Base-by-base conservation (phyloP, 2,888 invertebrate genomes). In the Microplitis manilae region DNA sequence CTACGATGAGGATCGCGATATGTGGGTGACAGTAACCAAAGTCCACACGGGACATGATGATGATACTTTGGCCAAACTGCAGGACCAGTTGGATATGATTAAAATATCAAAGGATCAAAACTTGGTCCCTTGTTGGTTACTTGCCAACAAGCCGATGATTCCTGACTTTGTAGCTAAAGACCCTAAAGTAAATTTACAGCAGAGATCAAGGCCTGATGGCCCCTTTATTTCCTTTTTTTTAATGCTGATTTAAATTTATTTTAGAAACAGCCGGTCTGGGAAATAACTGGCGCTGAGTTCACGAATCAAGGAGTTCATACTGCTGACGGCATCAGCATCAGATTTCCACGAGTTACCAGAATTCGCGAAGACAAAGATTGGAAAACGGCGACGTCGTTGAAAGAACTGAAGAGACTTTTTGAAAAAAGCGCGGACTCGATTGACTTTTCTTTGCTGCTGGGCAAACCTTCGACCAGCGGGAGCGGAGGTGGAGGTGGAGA, bases 11-110 rank as follows among this genome's bases (percentile, higher is more conserved):
- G 91, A 91, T 4, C 91, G 91, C 67, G 91, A 92, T 71, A 92
- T 92, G 87, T 98, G 96, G 95, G 93, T 95, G 77, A 98, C 98
- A 0, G 98, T 98, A 0, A 97, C 98, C 0, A 98, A 98, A 92
- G 95, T 95, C 0, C 95, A 95, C 85, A 94, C 94, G 0, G 98
- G 98, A 0, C 95, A 96, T 79, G 97, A 98, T 86, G 98, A 98
- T 89, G 94, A 93, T 78, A 96, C 96, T 0, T 90, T 98, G 41
- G 95, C 95, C 61, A 91, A 92, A 79, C 91, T 98, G 5, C 97
- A 96, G 86, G 90, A 88, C 7, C 91, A 94, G 81, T 88, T 95
- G 69, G 91, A 93, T 79, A 96, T 98, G 95, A 90, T 93, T 0
- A 96, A 97, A 89, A 96, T 97, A 84, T 94, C 94, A 76, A 94